These are phyloP conservation scores for Atherinomorus stipes DNA, from an alignment of 2,113 vertebrate species.

Conservation along the genomic window DNA sequence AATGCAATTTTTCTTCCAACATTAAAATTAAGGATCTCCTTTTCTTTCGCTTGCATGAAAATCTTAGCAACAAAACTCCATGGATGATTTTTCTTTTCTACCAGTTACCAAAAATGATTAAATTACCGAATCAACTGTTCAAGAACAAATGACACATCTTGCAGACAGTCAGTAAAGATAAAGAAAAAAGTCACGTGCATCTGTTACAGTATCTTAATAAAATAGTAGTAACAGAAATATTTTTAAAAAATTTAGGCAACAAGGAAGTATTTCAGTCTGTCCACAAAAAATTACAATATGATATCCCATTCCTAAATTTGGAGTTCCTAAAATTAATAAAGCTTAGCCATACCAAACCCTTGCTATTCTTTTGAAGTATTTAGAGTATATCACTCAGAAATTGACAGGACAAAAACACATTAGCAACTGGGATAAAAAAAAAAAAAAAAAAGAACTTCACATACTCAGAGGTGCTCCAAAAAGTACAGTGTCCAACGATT, in stretches of 20 bases:
- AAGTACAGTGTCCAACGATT: constrained; percentile 94
- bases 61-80: not conserved
- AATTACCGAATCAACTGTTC: not conserved
- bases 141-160: not conserved
- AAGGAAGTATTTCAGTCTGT: not conserved
- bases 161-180: not conserved
- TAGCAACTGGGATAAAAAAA: not conserved
- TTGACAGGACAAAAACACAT: not conserved
- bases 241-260: not conserved
- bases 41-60: not conserved
- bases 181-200: not conserved
- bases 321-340: not conserved
- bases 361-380: not conserved
- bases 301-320: not conserved
- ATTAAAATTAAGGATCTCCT: not conserved
- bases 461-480: constrained; percentile 94
- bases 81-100: not conserved
- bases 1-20: not conserved
- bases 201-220: not conserved
- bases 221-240: not conserved
- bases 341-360: not conserved
- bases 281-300: no score
- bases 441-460: constrained; percentile 59
- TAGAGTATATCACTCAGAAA: not conserved
- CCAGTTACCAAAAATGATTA: not conserved